Evolutionary conservation across 2,797 vertebrate genomes (phyloP).

Genomic region (Myiotriccus ornatus): DNA sequence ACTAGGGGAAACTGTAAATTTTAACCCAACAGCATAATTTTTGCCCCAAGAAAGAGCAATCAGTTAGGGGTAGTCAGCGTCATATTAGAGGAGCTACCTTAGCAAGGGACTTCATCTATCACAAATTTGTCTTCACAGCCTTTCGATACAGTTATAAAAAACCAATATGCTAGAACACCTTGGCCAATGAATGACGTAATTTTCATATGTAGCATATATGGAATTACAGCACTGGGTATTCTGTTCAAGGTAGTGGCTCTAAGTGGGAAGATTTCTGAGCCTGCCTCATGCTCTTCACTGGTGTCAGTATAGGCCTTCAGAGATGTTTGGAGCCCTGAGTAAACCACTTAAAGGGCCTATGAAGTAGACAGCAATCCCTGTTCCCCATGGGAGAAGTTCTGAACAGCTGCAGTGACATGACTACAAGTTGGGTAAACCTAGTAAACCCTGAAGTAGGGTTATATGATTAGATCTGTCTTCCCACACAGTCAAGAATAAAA

Average conservation of each 20-base stretch:
- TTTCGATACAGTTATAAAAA: neutral
- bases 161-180: neutral
- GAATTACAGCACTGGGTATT: neutral
- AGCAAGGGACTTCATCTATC: neutral
- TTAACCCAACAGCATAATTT: neutral
- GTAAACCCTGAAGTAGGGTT: neutral
- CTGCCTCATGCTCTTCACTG: neutral
- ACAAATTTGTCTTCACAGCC: neutral
- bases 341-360: neutral
- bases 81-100: neutral
- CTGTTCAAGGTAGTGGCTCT: neutral
- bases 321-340: neutral
- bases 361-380: neutral
- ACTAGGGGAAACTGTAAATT: neutral
- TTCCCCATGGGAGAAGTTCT: neutral
- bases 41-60: neutral
- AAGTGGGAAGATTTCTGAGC: accelerated
- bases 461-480: neutral
- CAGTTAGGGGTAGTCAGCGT: neutral
- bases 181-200: neutral
- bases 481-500: neutral
- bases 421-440: neutral
- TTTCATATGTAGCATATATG: neutral
- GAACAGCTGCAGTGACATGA: neutral
- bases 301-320: neutral